phyloP scores from a whole-genome alignment of 1,140 invertebrate genomes.

The Spodoptera frugiperda region DNA sequence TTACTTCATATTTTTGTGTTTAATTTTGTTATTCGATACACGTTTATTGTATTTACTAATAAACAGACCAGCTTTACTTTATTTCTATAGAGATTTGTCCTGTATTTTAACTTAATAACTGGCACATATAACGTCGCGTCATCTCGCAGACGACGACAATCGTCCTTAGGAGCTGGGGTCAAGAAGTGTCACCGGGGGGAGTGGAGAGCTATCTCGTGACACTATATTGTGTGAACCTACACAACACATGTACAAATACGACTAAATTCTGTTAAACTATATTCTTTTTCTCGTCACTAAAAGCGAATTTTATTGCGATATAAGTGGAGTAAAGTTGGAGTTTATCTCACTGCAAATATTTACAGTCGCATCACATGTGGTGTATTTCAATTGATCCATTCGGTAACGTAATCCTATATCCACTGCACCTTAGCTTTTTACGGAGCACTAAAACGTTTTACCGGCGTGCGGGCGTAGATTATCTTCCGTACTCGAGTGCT shows the following conservation, averaged over 20 bases:
- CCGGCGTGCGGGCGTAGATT: not conserved
- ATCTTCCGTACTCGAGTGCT: conserved; percentile 14
- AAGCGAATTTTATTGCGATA: too few species aligned
- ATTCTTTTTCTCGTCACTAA: too few species aligned
- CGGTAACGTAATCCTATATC: conserved; percentile 2
- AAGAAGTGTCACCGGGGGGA: conserved; percentile 16
- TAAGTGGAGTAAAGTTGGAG: too few species aligned
- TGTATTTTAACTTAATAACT: not conserved
- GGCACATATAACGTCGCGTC: conserved; percentile 8
- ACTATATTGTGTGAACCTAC: not conserved
- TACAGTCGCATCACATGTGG: not conserved
- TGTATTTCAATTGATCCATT: not conserved
- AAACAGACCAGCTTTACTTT: too few species aligned
- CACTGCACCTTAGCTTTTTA: conserved; percentile 18
- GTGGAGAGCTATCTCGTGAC: too few species aligned
- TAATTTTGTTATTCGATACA: too few species aligned
- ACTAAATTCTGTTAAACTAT: too few species aligned
- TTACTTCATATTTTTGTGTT: too few species aligned
- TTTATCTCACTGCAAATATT: not conserved
- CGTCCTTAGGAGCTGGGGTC: conserved; percentile 2
- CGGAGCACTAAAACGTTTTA: conserved; percentile 36
- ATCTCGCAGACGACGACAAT: not conserved
- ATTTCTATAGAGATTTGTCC: too few species aligned
- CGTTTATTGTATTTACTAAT: too few species aligned
- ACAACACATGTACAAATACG: not conserved